Evolutionary conservation across 2,113 vertebrate species (phyloP), one percentile per base, ranked within the genome.

Genomic region (Phrynosoma platyrhinos): DNA sequence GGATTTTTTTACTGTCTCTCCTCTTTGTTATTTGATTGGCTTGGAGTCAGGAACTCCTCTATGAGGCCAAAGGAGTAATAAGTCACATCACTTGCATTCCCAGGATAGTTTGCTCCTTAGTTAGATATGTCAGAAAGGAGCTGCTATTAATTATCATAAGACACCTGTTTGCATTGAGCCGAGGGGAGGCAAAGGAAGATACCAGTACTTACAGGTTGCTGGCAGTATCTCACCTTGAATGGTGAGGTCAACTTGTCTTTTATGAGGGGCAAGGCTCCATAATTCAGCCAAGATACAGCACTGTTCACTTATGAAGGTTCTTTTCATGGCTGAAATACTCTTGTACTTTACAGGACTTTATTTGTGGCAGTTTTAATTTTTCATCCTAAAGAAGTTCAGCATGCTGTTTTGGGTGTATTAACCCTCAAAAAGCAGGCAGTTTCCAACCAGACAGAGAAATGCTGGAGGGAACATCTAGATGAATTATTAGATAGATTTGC

Each of bases 1-100:
- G 64, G 79, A 77, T 86, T 86, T 82, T 36, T 71, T 83, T 47
- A 72, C 32, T 79, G 62, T 74, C 66, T 85, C 32, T 83, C 27
- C 62, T 78, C n/a, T 85, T 86, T 79, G 88, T 82, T 69, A 76
- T 47, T 62, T 90, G 88, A 90, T 82, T 78, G 84, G 55, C 27
- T 71, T 78, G 52, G 71, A 71, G 74, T 77, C 53, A 20, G 62
- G 52, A 40, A 78, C 69, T 83, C 13, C 62, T 77, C 16, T 86
- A 74, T 23, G 30, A 64, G 40, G 27, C 42, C 18, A 80, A 53
- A 85, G 71, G 10, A 68, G 79, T 81, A 85, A 82, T 68, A 86
- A 77, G 84, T 83, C 79, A 83, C 53, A 69, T 86, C 74, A 81
- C 64, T 78, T 47, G 62, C 64, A 86, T 69, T 71, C 20, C 13